Percentiles rank a stretch among this genome's conserved stretches.
These are phyloP conservation scores for Heptranchias perlo DNA, from an alignment of 2,113 vertebrate species.

Conservation along the genomic window DNA sequence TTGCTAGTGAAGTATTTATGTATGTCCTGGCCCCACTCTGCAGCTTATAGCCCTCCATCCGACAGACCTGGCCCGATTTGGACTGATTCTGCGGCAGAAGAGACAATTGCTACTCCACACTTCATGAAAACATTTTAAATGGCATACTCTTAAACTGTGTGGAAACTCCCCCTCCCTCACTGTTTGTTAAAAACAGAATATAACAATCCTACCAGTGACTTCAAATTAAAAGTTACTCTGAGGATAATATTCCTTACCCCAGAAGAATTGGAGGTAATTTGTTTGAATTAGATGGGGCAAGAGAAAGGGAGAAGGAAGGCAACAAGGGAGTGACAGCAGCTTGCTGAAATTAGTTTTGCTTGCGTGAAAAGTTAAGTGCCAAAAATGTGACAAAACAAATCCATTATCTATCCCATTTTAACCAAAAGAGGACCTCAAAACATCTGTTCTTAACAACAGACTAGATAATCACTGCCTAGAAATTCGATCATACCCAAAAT, in stretches of 20 bases:
- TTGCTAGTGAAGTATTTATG: background rate
- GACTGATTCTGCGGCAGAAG: background rate
- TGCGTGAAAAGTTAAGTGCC: background rate
- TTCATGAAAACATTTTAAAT: background rate
- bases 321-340: background rate
- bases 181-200: background rate
- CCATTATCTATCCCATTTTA: background rate
- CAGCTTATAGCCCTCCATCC: background rate
- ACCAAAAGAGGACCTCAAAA: background rate
- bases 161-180: background rate
- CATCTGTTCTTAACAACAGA: background rate
- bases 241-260: background rate
- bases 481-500: background rate
- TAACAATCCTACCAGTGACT: background rate
- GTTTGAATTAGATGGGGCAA: background rate
- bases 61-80: background rate
- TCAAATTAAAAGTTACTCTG: background rate
- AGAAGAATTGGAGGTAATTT: background rate
- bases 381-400: constrained; percentile 12
- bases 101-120: background rate
- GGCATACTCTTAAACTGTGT: background rate
- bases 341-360: background rate
- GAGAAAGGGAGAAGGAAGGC: background rate
- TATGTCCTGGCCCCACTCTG: background rate
- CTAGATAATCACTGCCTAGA: background rate